Evolutionary conservation across 1,140 invertebrate species (phyloP).

Genomic region (Tenebrio molitor): DNA sequence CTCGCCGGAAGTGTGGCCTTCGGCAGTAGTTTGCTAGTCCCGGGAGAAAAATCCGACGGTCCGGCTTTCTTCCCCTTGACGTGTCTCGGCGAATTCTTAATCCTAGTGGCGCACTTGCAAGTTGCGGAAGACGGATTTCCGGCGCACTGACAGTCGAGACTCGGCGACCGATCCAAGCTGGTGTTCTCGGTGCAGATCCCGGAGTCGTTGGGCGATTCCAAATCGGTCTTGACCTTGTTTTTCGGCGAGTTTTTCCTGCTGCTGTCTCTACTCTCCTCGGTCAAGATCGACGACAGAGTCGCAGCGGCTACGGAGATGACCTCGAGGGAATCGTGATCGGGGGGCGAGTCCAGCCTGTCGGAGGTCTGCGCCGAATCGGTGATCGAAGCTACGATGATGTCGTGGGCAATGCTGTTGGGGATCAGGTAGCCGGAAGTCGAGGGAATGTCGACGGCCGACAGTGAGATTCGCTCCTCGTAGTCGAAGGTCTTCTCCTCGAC

Average conservation of each 20-base stretch:
- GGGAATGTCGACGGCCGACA: conserved; percentile 61
- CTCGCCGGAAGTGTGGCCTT: conserved; percentile 35
- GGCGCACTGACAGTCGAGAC: conserved; percentile 65
- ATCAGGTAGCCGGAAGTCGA: conserved; percentile 72
- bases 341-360: conserved; percentile 65
- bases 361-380: conserved; percentile 15
- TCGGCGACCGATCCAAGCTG: conserved; percentile 74
- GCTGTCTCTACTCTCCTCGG: conserved; percentile 60
- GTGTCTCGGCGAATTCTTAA: neutral
- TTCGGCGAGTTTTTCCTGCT: conserved; percentile 61
- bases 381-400: conserved; percentile 59
- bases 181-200: conserved; percentile 81
- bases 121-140: conserved; percentile 22
- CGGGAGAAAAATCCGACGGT: conserved; percentile 39
- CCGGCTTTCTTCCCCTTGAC: conserved; percentile 10
- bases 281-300: conserved; percentile 74
- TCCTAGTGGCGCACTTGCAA: conserved; percentile 8
- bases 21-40: conserved; percentile 25
- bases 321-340: conserved; percentile 69
- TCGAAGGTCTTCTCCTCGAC: neutral
- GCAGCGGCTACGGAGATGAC: conserved; percentile 77
- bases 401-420: conserved; percentile 67
- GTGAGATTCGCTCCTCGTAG: conserved; percentile 53
- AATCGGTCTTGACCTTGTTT: conserved; percentile 65
- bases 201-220: conserved; percentile 73